These are phyloP conservation scores for Dermochelys coriacea DNA, from an alignment of 2,797 vertebrate genomes.

Conservation along the genomic window DNA sequence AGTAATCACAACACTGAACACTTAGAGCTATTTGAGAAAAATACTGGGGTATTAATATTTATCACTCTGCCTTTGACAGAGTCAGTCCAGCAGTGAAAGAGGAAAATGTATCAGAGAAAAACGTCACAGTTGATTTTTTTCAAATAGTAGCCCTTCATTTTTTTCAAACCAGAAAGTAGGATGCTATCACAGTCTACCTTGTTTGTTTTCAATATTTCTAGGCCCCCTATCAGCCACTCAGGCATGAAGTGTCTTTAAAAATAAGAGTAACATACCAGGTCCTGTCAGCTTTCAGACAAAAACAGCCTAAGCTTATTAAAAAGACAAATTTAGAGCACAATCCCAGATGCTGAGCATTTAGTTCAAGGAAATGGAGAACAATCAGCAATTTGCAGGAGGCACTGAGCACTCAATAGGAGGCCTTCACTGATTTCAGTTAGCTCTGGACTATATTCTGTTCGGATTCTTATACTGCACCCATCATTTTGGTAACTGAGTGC, in stretches of 20 bases:
- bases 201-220: not conserved
- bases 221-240: not conserved
- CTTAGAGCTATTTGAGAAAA: not conserved
- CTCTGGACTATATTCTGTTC: not conserved
- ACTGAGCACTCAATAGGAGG: not conserved
- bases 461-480: not conserved
- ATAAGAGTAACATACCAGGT: not conserved
- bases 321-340: not conserved
- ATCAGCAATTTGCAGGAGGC: not conserved
- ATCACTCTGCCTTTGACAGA: not conserved
- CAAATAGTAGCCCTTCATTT: not conserved
- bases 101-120: not conserved
- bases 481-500: not conserved
- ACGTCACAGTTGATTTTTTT: not conserved
- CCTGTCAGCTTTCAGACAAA: not conserved
- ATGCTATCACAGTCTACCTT: fast-evolving
- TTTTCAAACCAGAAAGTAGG: not conserved
- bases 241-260: not conserved
- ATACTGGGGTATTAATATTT: not conserved
- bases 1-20: not conserved
- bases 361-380: not conserved
- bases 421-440: not conserved
- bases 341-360: not conserved
- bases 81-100: not conserved
- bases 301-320: not conserved